Base-by-base conservation (phyloP, 2,113 vertebrate genomes). In the Blennius ocellaris region DNA sequence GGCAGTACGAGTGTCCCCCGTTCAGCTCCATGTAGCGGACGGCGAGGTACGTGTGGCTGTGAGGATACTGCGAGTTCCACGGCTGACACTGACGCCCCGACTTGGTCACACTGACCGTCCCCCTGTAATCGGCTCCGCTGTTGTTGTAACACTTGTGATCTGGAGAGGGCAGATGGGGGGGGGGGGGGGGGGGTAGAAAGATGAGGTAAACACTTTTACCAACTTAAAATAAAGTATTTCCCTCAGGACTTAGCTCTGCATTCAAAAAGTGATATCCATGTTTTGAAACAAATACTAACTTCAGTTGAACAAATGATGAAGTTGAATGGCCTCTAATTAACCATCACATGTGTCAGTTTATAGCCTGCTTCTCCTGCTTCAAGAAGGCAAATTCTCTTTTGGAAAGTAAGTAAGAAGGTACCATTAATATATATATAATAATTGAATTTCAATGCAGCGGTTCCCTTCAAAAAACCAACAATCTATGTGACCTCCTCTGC, bases 41-140 rank as follows among this genome's bases (percentile, higher is more conserved):
- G 1, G 97, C 96, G 0, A 96, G 95, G 90, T 95, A 99, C 69
- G 92, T 95, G 93, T 99, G 98, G 0, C 93, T 97, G 93, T 99
- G 98, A 0, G 98, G 98, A 69, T 99, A 98, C 93, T 99, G 97
- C 0, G 97, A 99, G 87, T 98, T 99, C 98, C 98, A 99, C 0
- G 98, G 98, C 89, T 99, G 98, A 93, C 98, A 99, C 93, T 99
- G 98, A 2, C 95, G 95, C 3, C 97, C 96, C 0, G 97, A 98
- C 82, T 93, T 95, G 14, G 98, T 99, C 89, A 94, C 82, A 3
- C 98, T 99, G 78, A 96, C 94, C 0, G 97, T 99, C 0, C 98
- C 98, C 15, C 98, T 95, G 87, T 97, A 99, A 69, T 99, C 97
- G 0, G 92, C 85, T 8, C 98, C 98, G 0, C 94, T 96, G 94